A percentile compares a stretch with the other conserved stretches of the same genome.
Conservation (phyloP, 1,140 invertebrate genomes). For the Solenopsis invicta region DNA sequence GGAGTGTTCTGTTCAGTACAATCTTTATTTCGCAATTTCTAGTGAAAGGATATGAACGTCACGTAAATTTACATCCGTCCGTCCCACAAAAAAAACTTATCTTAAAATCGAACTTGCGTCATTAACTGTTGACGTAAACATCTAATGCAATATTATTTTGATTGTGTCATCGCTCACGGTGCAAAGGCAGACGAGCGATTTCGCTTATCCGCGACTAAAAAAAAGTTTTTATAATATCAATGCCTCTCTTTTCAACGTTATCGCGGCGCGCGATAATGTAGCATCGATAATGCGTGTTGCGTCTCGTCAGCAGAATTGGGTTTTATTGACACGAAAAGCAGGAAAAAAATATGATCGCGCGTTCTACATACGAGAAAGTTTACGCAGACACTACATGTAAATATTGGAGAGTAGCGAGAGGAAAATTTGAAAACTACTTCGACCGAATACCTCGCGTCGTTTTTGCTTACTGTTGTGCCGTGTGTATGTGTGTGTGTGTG, state of each 20-base stretch:
- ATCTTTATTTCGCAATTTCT: neutral
- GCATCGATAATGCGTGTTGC: conserved; percentile 26
- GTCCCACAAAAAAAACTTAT: neutral
- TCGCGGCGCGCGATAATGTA: conserved; percentile 44
- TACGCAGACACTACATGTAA: neutral
- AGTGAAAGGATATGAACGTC: neutral
- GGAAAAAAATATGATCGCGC: neutral
- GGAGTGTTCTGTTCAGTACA: too few relatives aligned
- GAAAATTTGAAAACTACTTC: neutral
- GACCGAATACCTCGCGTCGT: neutral
- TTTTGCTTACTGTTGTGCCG: neutral
- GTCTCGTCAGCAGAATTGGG: conserved; percentile 12
- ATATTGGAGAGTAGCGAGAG: neutral
- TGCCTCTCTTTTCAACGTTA: conserved; percentile 32
- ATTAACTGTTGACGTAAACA: conserved; percentile 9
- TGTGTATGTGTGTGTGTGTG: too few relatives aligned
- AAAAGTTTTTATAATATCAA: conserved; percentile 22
- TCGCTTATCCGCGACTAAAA: conserved; percentile 46
- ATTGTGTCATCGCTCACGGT: conserved; percentile 59
- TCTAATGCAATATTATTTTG: conserved; percentile 63
- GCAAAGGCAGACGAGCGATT: conserved; percentile 35
- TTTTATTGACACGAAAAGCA: conserved; percentile 6
- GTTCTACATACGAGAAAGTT: neutral
- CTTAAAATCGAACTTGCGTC: neutral
- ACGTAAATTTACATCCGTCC: neutral